Base-by-base conservation (phyloP, 2,113 vertebrate genomes). In the Pteropus alecto region DNA sequence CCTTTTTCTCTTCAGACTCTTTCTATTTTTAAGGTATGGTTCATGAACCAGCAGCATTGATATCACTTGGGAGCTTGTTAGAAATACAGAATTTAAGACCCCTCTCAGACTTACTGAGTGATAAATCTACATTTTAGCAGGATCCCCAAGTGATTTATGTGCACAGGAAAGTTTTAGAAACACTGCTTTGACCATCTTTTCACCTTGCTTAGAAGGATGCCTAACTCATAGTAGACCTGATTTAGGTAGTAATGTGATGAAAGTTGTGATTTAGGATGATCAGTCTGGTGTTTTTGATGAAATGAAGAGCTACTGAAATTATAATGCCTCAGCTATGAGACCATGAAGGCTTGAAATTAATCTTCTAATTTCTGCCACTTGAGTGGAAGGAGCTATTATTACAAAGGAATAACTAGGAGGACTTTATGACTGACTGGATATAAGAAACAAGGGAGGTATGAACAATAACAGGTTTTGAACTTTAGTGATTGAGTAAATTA, bases 311-410 rank as follows among this genome's bases (percentile, higher is more conserved):
- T 81, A 11, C n/a, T 74, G 54, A 85, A 89, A 85, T 84, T n/a
- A 73, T 90, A 86, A 43, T 90, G 3, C 22, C 7, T 82, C 6
- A 87, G 26, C 38, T 28, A 26, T 87, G 43, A 87, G 12, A 22
- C 28, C 9, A 14, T 74, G 5, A 79, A 65, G 58, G 8, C 51
- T 76, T 95, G 33, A 70, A 87, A 24, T 93, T 90, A 61, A 56
- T 83, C 95, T 87, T 71, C n/a, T 77, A 21, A 83, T 87, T 91
- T 95, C 46, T 83, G 33, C 21, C 77, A 33, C 46, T 84, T 91
- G 21, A 90, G 6, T 70, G 54, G 83, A 58, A 38, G 10, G 46
- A 41, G 16, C 30, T 78, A 19, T 93, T 78, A 19, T 93, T 93
- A 56, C 18, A 87, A 33, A 87, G 77, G 68, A 90, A 77, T 81